phyloP scores from a whole-genome alignment of 2,888 invertebrate species.

The Diaprepes abbreviatus region DNA sequence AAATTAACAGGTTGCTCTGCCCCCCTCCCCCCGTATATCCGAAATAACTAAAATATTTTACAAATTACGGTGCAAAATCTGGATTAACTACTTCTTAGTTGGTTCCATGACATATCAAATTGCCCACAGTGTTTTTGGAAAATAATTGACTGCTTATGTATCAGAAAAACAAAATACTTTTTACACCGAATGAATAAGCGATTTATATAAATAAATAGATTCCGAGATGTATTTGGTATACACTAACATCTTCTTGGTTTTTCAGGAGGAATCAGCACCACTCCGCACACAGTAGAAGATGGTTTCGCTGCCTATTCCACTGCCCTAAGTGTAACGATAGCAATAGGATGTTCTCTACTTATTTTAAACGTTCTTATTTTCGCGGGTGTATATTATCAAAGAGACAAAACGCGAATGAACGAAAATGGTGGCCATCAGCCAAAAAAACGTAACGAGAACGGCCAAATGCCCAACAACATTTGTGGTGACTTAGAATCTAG shows the following conservation, averaged over 20 bases:
- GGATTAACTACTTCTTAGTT: too few species aligned
- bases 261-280: conserved; percentile 66
- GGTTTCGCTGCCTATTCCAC: conserved; percentile 93
- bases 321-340: conserved; percentile 92
- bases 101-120: too few species aligned
- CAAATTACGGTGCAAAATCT: too few species aligned
- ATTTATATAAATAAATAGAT: too few species aligned
- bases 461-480: conserved; percentile 90
- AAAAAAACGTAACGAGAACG: conserved; percentile 85
- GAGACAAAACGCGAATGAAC: conserved; percentile 84
- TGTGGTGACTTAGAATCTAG: conserved; percentile 85
- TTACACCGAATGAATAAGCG: too few species aligned
- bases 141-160: too few species aligned
- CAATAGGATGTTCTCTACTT: conserved; percentile 92
- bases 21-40: too few species aligned
- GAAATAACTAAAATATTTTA: too few species aligned
- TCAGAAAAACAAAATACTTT: too few species aligned
- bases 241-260: neutral
- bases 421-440: conserved; percentile 70
- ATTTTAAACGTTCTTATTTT: conserved; percentile 94
- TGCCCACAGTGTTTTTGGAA: too few species aligned
- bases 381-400: conserved; percentile 94
- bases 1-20: too few species aligned
- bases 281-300: conserved; percentile 78
- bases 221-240: too few species aligned